These are phyloP conservation scores for Thunnus thynnus DNA, from an alignment of 2,113 vertebrate species.

Conservation along the genomic window DNA sequence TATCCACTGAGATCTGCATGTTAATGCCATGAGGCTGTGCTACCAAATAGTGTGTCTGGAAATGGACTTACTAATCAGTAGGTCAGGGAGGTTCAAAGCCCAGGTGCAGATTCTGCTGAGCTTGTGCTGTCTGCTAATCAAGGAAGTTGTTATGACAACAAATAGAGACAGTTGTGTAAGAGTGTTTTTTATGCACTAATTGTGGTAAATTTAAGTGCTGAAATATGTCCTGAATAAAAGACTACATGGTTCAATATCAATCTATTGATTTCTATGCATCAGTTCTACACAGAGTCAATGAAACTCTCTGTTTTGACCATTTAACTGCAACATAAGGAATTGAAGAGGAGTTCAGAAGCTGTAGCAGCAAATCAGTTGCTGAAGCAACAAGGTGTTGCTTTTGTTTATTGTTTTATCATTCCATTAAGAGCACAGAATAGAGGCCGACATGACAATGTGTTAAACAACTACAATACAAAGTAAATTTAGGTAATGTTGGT, in stretches of 20 bases:
- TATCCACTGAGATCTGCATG: constrained; percentile 80
- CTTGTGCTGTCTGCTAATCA: constrained; percentile 56
- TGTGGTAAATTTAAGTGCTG: not conserved
- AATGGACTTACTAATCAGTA: constrained; percentile 66
- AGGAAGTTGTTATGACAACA: constrained; percentile 45
- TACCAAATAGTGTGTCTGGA: constrained; percentile 71
- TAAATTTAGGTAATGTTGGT: not conserved
- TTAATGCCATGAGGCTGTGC: constrained; percentile 75
- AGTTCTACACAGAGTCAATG: not conserved
- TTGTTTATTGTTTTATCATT: not conserved
- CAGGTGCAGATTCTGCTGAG: constrained; percentile 56
- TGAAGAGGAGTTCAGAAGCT: not conserved
- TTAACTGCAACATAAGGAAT: not conserved
- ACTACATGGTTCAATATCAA: not conserved
- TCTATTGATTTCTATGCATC: not conserved
- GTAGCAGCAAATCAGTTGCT: not conserved
- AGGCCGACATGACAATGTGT: not conserved
- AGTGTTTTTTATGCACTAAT: constrained; percentile 1
- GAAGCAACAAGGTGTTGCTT: not conserved
- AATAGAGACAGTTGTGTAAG: constrained; percentile 4
- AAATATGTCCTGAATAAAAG: not conserved
- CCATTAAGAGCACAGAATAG: not conserved
- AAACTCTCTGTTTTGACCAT: not conserved
- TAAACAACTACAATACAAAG: not conserved
- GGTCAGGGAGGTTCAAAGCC: constrained; percentile 67